Conservation (phyloP, 2,888 invertebrate genomes). For the Cylloceria caligata region DNA sequence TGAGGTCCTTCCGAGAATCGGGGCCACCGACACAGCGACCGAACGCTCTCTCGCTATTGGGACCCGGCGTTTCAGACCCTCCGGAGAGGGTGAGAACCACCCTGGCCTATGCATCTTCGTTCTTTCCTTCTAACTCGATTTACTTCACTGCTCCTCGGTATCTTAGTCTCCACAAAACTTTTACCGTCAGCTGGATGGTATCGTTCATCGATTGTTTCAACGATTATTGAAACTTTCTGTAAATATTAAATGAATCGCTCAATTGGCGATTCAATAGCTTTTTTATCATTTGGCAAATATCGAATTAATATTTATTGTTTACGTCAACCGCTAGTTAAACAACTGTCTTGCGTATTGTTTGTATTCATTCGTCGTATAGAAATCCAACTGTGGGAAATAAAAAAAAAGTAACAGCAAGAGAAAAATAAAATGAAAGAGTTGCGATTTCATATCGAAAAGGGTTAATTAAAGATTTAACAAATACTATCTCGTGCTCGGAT, state of each 20-base stretch:
- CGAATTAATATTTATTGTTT: no score
- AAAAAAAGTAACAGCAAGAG: not conserved
- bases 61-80: conserved; percentile 61
- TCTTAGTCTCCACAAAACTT: not conserved
- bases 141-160: not conserved
- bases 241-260: no score
- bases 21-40: conserved; percentile 84
- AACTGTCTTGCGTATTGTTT: no score
- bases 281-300: no score
- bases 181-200: no score
- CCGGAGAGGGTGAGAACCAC: conserved; percentile 82
- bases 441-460: not conserved
- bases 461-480: not conserved
- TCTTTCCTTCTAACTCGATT: conserved; percentile 12
- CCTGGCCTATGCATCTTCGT: conserved; percentile 73
- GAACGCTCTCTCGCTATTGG: conserved; percentile 61
- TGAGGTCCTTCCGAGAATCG: conserved; percentile 85
- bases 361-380: no score
- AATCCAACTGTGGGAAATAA: not conserved
- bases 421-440: not conserved
- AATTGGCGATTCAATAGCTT: no score
- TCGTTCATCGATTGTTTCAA: no score
- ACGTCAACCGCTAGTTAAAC: no score
- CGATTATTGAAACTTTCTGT: no score
- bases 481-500: not conserved